Percentiles rank a stretch among this genome's conserved stretches.
Evolutionary conservation across 1,140 invertebrate genomes (phyloP).

Genomic region (Babylonia areolata): DNA sequence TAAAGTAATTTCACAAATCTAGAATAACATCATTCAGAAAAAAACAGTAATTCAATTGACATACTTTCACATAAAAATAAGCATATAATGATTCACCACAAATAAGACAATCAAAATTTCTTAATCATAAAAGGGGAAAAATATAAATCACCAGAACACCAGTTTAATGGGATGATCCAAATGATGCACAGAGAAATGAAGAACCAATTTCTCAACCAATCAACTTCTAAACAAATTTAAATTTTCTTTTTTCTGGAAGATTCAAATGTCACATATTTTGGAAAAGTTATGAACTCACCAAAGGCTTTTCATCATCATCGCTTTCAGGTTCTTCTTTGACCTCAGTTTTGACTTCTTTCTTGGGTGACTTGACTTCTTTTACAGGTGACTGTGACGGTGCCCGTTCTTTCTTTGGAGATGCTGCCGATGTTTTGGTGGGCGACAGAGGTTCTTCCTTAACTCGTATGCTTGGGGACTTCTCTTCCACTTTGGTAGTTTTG

Average conservation of each 20-base stretch:
- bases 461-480: background rate
- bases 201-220: no score
- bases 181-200: no score
- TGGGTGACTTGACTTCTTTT: slow-evolving; percentile 28
- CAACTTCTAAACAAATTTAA: background rate
- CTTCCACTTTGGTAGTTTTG: slow-evolving; percentile 18
- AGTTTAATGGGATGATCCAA: no score
- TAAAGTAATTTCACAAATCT: slow-evolving; percentile 1
- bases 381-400: slow-evolving; percentile 23
- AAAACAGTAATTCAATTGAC: no score
- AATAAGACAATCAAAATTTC: no score
- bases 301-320: slow-evolving; percentile 86
- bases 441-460: slow-evolving; percentile 47
- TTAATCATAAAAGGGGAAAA: no score
- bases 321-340: slow-evolving; percentile 75
- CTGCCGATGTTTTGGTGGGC: slow-evolving; percentile 18
- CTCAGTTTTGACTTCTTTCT: slow-evolving; percentile 36
- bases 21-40: background rate
- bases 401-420: slow-evolving; percentile 36
- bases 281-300: no score
- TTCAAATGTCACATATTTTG: no score
- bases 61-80: slow-evolving; percentile 17
- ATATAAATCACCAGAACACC: no score
- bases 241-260: background rate
- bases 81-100: no score